Conservation (phyloP, 2,797 vertebrate genomes). For the Sebastiscus albofasciatus region DNA sequence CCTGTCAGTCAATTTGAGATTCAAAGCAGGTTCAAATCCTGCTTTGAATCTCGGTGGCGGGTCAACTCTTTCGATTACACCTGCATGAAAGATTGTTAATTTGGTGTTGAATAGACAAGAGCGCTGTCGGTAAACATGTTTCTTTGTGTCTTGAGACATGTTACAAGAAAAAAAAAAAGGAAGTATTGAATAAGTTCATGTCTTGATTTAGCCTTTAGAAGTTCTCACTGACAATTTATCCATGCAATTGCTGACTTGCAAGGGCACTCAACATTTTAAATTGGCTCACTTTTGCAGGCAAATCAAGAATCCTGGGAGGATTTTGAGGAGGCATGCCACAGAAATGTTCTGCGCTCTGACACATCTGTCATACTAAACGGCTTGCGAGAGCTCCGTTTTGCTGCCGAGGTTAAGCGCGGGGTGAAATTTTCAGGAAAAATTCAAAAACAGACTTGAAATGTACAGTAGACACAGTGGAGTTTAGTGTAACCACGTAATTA, state of each 20-base stretch:
- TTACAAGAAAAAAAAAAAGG: not conserved
- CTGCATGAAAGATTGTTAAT: not conserved
- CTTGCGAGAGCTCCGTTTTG: conserved; percentile 13
- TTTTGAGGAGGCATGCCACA: conserved; percentile 18
- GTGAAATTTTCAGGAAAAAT: conserved; percentile 3
- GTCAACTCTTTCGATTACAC: conserved; percentile 3
- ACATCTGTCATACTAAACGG: conserved; percentile 19
- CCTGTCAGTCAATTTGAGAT: not conserved
- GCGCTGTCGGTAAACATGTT: not conserved
- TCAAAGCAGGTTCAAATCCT: not conserved
- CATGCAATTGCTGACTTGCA: not conserved
- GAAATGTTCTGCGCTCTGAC: conserved; percentile 10
- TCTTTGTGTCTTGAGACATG: not conserved
- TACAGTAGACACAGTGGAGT: conserved; percentile 3
- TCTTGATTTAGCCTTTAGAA: not conserved
- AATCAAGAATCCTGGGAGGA: conserved; percentile 18
- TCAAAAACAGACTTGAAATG: not conserved
- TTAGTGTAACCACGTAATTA: not conserved
- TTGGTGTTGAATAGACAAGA: not conserved
- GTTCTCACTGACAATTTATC: conserved; percentile 14
- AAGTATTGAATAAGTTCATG: conserved; percentile 13
- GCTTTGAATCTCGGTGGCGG: not conserved
- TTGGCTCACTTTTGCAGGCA: conserved; percentile 28
- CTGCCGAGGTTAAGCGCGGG: not conserved
- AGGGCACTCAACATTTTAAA: conserved; percentile 23